phyloP scores from a whole-genome alignment of 1,140 invertebrate genomes.

The Tetramorium alpestre region DNA sequence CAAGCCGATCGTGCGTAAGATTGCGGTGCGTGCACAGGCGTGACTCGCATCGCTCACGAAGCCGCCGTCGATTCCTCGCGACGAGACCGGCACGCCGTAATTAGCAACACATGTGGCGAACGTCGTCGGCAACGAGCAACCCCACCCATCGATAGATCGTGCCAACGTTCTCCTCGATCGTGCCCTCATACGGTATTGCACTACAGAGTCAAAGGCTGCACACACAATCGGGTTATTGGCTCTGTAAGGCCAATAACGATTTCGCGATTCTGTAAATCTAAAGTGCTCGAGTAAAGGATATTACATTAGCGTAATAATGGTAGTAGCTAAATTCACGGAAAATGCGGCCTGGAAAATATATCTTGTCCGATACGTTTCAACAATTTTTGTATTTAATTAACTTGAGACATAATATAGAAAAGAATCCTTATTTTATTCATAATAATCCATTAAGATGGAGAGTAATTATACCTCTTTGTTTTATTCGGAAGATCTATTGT shows the following conservation, averaged over 20 bases:
- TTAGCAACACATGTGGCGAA: slow-evolving; percentile 78
- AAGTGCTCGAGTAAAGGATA: neutral
- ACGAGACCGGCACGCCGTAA: slow-evolving; percentile 70
- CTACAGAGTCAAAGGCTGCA: neutral
- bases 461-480: neutral
- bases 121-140: slow-evolving; percentile 47
- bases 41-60: slow-evolving; percentile 54
- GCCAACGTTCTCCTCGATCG: slow-evolving; percentile 50
- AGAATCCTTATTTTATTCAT: neutral
- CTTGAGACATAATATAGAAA: neutral
- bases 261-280: neutral
- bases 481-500: neutral
- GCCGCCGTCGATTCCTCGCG: slow-evolving; percentile 55
- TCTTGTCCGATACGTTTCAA: neutral
- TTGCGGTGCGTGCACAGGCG: slow-evolving; percentile 60
- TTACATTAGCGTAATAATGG: neutral
- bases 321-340: neutral
- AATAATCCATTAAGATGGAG: neutral
- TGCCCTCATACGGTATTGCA: slow-evolving; percentile 14
- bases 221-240: slow-evolving; percentile 6
- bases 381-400: neutral
- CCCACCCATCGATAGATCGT: slow-evolving; percentile 66
- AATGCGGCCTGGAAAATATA: neutral
- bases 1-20: slow-evolving; percentile 61
- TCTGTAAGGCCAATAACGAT: neutral